Evolutionary conservation across 2,888 invertebrate species (phyloP).

Genomic region (Caenorhabditis doughertyi): DNA sequence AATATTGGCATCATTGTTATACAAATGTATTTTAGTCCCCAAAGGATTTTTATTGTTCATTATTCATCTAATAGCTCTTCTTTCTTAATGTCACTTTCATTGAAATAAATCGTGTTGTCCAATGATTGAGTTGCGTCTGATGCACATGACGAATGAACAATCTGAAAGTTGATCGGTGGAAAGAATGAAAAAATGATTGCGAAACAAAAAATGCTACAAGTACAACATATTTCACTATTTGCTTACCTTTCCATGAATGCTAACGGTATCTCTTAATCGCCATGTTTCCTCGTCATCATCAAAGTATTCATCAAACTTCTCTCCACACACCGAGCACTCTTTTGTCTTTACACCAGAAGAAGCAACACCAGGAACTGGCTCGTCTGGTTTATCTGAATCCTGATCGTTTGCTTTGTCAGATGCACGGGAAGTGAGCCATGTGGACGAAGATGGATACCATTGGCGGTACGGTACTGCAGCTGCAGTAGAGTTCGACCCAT

Average conservation of each 20-base stretch:
- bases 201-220: too few relatives aligned
- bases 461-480: slow-evolving; percentile 10
- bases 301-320: slow-evolving; percentile 95
- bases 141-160: slow-evolving; percentile 53
- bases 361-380: slow-evolving; percentile 36
- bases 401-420: slow-evolving; percentile 34
- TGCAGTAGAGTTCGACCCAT: not conserved
- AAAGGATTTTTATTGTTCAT: not conserved
- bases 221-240: not conserved
- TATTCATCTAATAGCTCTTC: slow-evolving; percentile 18
- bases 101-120: slow-evolving; percentile 5
- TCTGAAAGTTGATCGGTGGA: slow-evolving; percentile 17
- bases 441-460: slow-evolving; percentile 49
- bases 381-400: slow-evolving; percentile 14
- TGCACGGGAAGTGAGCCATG: slow-evolving; percentile 41
- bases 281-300: slow-evolving; percentile 98
- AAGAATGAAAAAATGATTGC: slow-evolving; percentile 1
- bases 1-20: too few relatives aligned
- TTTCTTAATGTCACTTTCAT: slow-evolving; percentile 28
- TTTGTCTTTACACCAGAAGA: slow-evolving; percentile 73
- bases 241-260: slow-evolving; percentile 67
- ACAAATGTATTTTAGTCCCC: too few relatives aligned
- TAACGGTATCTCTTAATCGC: slow-evolving; percentile 87
- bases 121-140: slow-evolving; percentile 37
- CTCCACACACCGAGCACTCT: slow-evolving; percentile 93